Percentiles rank a stretch among this genome's conserved stretches.
Evolutionary conservation across 2,797 vertebrate species (phyloP).

Genomic region (Danio albolineatus): DNA sequence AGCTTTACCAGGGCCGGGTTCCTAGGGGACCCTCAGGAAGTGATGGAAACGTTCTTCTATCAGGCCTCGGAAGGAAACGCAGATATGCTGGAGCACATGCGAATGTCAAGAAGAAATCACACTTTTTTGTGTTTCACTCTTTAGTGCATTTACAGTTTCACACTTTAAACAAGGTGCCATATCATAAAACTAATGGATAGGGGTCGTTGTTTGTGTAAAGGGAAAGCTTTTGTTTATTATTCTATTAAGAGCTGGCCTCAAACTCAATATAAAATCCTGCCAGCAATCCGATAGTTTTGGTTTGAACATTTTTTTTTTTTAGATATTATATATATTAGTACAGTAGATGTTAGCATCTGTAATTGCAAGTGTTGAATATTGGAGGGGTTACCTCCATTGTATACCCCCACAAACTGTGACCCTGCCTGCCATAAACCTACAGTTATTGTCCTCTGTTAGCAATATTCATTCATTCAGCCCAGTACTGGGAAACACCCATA

Average conservation of each 20-base stretch:
- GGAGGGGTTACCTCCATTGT: no score
- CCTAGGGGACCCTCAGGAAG: conserved; percentile 39
- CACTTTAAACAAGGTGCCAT: conserved; percentile 36
- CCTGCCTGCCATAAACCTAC: not conserved
- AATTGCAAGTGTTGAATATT: no score
- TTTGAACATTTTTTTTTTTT: no score
- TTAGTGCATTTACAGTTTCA: conserved; percentile 27
- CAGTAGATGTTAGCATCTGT: no score
- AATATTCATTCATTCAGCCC: not conserved
- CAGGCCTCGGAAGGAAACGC: conserved; percentile 3
- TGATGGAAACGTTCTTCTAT: conserved; percentile 35
- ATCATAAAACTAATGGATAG: conserved; percentile 38
- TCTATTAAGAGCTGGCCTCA: conserved; percentile 46
- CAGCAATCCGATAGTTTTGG: not conserved
- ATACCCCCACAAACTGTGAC: no score
- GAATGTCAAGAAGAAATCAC: conserved; percentile 1
- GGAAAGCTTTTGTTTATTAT: conserved; percentile 41
- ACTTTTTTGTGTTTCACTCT: conserved; percentile 1
- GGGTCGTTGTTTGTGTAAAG: conserved; percentile 41
- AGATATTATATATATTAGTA: no score
- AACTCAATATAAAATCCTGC: conserved; percentile 39
- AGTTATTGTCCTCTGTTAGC: conserved; percentile 28
- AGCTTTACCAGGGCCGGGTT: conserved; percentile 29
- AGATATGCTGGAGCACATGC: conserved; percentile 4
- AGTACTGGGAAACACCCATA: no score